Evolutionary conservation across 2,888 invertebrate species (phyloP), one percentile per base, ranked within the genome.

Genomic region (Chalcis sispes): DNA sequence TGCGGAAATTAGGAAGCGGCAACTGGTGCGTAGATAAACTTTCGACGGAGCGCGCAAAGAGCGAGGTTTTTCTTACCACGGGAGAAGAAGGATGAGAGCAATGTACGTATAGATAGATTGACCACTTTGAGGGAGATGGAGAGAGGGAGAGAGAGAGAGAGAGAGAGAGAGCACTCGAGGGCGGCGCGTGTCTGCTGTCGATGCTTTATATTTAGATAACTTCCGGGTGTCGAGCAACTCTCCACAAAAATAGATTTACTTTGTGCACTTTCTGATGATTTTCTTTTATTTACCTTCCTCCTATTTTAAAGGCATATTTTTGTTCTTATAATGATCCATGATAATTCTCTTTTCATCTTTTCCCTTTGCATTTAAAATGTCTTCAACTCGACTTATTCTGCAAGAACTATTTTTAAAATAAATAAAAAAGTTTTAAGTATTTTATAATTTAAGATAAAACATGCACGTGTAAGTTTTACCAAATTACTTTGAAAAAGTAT

Each of bases 181-280:
- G 36, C 23, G 65, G 36, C 50, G 56, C 40, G 65, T 50, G 54
- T 20, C 7, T 32, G 36, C 32, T 5, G 18, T 40, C n/a, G 4
- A 20, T 20, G 1, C 29, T 8, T 59, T 75, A 71, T 66, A 71
- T 75, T 66, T 75, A 29, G 71, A 70, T 27, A 18, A 27, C 59
- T 75, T 66, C 71, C 71, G 75, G 66, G 32, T 25, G 42, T 10
- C 13, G 27, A 7, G 46, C 15, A 23, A 18, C 3, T 15, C 13
- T 25, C n/a, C 25, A 42, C 58, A 36, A 36, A 66, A 71, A 75
- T 75, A 72, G 71, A 75, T 66, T 59, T 59, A 71, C 75, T 75
- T 71, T 75, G 54, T 59, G 42, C 65, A 7, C 58, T 58, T 15
- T 46, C 5, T 4, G n/a, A 4, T 25, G 1, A 15, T 50, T 23